phyloP scores from a whole-genome alignment of 2,113 vertebrate genomes.

The Atlantisia rogersi region DNA sequence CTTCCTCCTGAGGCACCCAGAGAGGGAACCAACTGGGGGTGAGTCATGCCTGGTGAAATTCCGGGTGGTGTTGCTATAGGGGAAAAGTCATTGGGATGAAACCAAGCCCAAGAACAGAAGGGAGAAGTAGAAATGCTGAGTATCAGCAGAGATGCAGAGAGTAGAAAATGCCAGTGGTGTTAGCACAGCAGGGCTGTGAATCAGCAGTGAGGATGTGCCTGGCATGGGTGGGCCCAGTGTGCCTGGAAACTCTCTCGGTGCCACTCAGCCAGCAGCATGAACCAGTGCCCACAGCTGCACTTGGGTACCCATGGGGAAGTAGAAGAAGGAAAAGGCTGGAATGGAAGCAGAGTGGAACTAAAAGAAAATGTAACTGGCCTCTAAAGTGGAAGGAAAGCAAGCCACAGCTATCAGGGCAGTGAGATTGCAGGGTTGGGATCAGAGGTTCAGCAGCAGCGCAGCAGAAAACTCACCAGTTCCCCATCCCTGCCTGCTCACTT shows the following conservation, averaged over 20 bases:
- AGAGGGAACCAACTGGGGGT: background rate
- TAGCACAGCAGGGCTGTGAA: background rate
- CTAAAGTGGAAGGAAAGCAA: background rate
- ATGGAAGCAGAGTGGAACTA: background rate
- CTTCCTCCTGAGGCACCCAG: background rate
- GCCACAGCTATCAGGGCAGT: accelerated
- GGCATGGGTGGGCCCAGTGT: accelerated
- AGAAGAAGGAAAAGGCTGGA: background rate
- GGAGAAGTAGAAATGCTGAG: background rate
- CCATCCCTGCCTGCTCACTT: background rate
- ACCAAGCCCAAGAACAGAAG: background rate
- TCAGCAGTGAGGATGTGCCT: background rate
- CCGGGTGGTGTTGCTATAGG: background rate
- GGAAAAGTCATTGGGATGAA: background rate
- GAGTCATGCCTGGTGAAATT: background rate
- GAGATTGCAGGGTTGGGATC: no score
- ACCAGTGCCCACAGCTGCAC: background rate
- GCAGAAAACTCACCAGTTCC: background rate
- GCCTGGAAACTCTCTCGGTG: background rate
- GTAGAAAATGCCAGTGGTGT: background rate
- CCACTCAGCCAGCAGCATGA: background rate
- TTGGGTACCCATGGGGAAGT: background rate
- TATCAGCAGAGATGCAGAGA: background rate
- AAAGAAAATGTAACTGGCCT: background rate
- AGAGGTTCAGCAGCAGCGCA: background rate